Evolutionary conservation across 2,113 vertebrate genomes (phyloP), one percentile per base, ranked within the genome.

Genomic region (Rana temporaria): DNA sequence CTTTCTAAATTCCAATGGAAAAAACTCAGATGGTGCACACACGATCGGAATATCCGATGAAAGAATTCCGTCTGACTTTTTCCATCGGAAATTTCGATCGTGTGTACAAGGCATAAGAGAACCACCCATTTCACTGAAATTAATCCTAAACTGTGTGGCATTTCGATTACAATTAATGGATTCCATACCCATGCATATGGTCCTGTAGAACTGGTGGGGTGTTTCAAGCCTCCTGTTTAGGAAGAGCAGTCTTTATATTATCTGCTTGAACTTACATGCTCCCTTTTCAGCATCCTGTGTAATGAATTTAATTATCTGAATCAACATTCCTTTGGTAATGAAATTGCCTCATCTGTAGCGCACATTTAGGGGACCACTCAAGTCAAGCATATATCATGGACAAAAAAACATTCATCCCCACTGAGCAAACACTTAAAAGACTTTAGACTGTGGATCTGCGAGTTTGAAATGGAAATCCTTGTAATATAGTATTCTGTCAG

Each of bases 301-400:
- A 74, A 74, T 74, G 30, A 74, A 59, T 60, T 74, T 74, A 74
- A 74, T 74, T 59, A 60, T 74, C 56, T 59, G 52, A 22, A 72
- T 32, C 20, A 71, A 73, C 52, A 73, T 57, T 73, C 53, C 70
- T 73, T 73, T 9, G n/a, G 56, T 57, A 73, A 73, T 73, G 52
- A 32, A n/a, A n/a, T 8, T 4, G 70, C 19, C 26, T 73, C 70
- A 72, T 72, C 53, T 57, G 70, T 32, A 56, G 53, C 18, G 16
- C 48, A 56, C 70, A 73, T 57, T 73, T 56, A 57, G 26, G 30
- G 24, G 55, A 73, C 70, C 70, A 32, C 70, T 32, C 24, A 56
- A 56, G 32, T 15, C 9, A 32, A 48, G 11, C 70, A 57, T 73
- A 26, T 71, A 22, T 53, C 48, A 70, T 17, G 14, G 42, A 8